phyloP scores from a whole-genome alignment of 2,113 vertebrate species.

The Meleagris gallopavo region DNA sequence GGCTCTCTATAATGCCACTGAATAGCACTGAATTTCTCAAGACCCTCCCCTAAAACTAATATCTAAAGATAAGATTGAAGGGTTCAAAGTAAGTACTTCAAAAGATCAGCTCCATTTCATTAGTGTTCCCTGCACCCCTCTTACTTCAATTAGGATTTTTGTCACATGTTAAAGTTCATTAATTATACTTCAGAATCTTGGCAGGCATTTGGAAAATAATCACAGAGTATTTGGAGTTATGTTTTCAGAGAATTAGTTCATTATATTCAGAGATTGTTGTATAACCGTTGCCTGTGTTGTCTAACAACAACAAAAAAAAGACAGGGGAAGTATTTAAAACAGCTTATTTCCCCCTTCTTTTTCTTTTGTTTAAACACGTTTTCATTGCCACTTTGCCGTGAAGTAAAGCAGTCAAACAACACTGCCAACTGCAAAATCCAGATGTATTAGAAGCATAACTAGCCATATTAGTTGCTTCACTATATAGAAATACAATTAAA shows the following conservation, averaged over 20 bases:
- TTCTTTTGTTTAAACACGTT: slow-evolving; percentile 9
- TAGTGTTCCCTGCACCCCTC: not conserved
- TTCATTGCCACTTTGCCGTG: not conserved
- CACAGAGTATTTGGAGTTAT: not conserved
- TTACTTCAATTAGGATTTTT: slow-evolving; percentile 15
- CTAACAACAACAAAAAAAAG: not conserved
- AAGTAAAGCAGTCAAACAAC: slow-evolving; percentile 13
- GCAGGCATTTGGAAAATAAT: slow-evolving; percentile 32
- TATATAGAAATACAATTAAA: not conserved
- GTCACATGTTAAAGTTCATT: slow-evolving; percentile 9
- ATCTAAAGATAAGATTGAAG: not conserved
- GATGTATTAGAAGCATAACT: not conserved
- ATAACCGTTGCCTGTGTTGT: not conserved
- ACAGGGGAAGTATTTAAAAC: not conserved
- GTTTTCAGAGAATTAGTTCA: not conserved
- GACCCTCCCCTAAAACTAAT: not conserved
- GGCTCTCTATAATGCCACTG: not conserved
- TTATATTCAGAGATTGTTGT: not conserved
- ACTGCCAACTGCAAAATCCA: slow-evolving; percentile 29
- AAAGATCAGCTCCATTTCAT: not conserved
- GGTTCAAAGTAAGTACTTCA: not conserved
- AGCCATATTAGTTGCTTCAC: not conserved
- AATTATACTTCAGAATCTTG: not conserved
- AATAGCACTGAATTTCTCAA: slow-evolving; percentile 2
- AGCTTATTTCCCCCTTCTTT: not conserved